Evolutionary conservation across 2,888 invertebrate species (phyloP), one percentile per base, ranked within the genome.

Genomic region (Miltochrista miniata): DNA sequence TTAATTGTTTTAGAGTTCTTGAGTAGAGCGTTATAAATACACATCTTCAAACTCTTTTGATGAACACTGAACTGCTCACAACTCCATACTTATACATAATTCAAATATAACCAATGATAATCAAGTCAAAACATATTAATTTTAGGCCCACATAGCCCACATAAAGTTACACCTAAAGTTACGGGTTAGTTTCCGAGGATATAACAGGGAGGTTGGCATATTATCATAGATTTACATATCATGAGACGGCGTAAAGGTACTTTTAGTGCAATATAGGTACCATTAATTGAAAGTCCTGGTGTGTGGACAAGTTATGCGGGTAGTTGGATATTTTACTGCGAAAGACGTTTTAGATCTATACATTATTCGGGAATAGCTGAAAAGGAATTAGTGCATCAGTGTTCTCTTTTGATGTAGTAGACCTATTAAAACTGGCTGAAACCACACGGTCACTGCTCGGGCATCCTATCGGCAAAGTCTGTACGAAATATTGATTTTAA

Each of bases 91-190:
- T 43, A 49, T 45, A 50, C 7, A 40, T 45, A 37, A 63, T 66
- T 54, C 54, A 53, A 66, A 66, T 64, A 61, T 31, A 24, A 41
- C 41, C 38, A 72, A 75, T 75, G 74, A 64, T 83, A 86, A 88
- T 85, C 67, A 64, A 83, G 79, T 80, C 86, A 81, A 83, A 87
- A 83, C 85, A 85, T 86, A 88, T 88, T 89, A 87, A 87, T 87
- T 86, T 85, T 76, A 79, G 76, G 70, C 80, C 83, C 82, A 85
- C 87, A 85, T 88, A 76, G 72, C 79, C 83, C 82, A 86, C 87
- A 85, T 88, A 87, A 77, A 79, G 75, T 68, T 65, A 76, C 80
- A 79, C 74, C 58, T 70, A 72, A 85, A 87, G 79, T 86, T 83
- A 57, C 48, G 76, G 79, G 74, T 70, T 68, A 87, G 79, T 86